A percentile compares a stretch with the other conserved stretches of the same genome.
Evolutionary conservation across 30 jellyfish, hydroid and myxozoan genomes (phyloP).

Genomic region (Hydractinia symbiolongicarpus): DNA sequence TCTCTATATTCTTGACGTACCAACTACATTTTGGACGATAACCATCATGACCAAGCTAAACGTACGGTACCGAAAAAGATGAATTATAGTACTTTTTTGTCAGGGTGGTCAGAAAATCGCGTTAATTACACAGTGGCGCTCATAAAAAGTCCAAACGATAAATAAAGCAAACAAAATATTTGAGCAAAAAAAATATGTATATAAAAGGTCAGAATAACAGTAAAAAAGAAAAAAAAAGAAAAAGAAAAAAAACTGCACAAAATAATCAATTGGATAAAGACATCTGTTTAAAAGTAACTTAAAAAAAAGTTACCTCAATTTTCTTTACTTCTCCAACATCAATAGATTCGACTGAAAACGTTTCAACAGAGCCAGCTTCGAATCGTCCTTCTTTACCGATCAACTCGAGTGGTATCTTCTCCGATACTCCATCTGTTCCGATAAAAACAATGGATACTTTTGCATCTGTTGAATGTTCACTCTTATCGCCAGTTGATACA

Average conservation of each 20-base stretch:
- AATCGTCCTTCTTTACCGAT: conserved; percentile 59
- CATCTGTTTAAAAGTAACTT: too few species aligned
- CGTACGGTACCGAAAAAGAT: background rate
- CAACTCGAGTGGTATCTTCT: conserved; percentile 64
- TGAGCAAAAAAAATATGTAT: too few species aligned
- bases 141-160: too few species aligned
- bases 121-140: too few species aligned
- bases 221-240: too few species aligned
- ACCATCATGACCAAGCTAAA: conserved; percentile 92
- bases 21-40: conserved; percentile 91
- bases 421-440: conserved; percentile 87
- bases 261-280: too few species aligned
- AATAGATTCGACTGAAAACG: conserved; percentile 71
- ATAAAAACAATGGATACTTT: conserved; percentile 62
- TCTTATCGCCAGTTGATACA: conserved; percentile 58
- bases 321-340: conserved; percentile 87
- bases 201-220: too few species aligned
- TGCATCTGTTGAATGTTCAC: conserved; percentile 64
- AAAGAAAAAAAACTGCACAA: too few species aligned
- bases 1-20: conserved; percentile 63
- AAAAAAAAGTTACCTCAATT: conserved; percentile 41
- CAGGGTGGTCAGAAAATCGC: too few species aligned
- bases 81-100: background rate
- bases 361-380: conserved; percentile 66
- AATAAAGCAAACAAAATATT: too few species aligned